These are phyloP conservation scores for Psylliodes chrysocephalus DNA, from an alignment of 2,888 invertebrate genomes.

Conservation along the genomic window DNA sequence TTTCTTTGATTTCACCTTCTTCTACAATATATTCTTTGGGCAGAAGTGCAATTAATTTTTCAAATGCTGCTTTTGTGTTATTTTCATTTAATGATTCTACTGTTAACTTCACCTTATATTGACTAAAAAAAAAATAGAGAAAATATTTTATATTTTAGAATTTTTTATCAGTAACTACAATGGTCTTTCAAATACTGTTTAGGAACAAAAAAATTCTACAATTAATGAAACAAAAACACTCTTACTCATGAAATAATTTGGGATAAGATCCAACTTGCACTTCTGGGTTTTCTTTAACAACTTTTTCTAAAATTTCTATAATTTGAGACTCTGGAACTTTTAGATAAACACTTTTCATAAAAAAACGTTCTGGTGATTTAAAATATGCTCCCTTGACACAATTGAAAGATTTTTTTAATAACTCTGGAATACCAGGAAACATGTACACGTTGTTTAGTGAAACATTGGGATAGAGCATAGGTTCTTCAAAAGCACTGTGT, in stretches of 20 bases:
- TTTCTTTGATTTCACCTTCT: conserved; percentile 13
- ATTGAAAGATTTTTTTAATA: conserved; percentile 63
- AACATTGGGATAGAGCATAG: conserved; percentile 64
- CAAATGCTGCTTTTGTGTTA: conserved; percentile 59
- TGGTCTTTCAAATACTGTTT: no score
- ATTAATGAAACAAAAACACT: no score
- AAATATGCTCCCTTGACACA: conserved; percentile 60
- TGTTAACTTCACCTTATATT: conserved; percentile 66
- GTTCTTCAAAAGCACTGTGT: conserved; percentile 51
- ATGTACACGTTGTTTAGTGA: conserved; percentile 72
- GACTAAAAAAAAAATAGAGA: conserved; percentile 54
- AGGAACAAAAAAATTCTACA: no score
- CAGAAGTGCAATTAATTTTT: conserved; percentile 60
- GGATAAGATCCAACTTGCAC: conserved; percentile 69
- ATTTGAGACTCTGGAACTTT: conserved; percentile 65
- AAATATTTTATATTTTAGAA: no score
- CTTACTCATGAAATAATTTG: conserved; percentile 62
- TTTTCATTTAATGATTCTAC: conserved; percentile 64
- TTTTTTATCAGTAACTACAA: no score
- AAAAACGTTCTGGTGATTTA: conserved; percentile 60
- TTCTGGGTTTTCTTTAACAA: conserved; percentile 64
- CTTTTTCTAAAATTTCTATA: conserved; percentile 59
- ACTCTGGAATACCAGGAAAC: conserved; percentile 77
- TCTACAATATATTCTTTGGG: conserved; percentile 54
- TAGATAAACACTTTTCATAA: conserved; percentile 62